Percentiles rank a stretch among this genome's conserved stretches.
Evolutionary conservation across 35 echinoderm and acorn worm genomes (phyloP).

Genomic region (Ophiothrix spiculata): DNA sequence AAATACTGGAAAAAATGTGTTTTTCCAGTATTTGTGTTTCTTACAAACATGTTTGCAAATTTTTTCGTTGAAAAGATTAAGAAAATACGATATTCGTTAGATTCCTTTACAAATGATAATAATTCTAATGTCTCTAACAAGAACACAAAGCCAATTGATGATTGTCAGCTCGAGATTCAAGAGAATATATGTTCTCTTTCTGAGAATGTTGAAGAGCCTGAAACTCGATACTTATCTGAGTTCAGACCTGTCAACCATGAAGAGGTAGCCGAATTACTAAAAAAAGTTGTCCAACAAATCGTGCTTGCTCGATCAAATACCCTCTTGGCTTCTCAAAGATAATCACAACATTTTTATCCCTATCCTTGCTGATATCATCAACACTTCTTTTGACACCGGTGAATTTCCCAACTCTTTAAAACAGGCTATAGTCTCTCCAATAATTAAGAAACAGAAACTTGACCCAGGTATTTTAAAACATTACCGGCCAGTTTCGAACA

Average conservation of each 20-base stretch:
- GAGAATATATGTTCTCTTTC: no score
- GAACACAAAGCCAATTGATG: no score
- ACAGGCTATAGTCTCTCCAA: not conserved
- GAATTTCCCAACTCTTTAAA: conserved; percentile 16
- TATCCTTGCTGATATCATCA: conserved; percentile 5
- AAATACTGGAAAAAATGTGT: not conserved
- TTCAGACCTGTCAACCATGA: conserved; percentile 14
- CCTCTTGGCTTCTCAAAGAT: not conserved
- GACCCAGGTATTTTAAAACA: not conserved
- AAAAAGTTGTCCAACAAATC: conserved; percentile 18
- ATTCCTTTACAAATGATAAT: not conserved
- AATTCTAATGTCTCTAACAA: no score
- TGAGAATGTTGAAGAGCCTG: not conserved
- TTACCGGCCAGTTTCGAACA: conserved; percentile 17
- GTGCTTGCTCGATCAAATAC: conserved; percentile 21
- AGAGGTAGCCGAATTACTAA: not conserved
- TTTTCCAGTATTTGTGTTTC: not conserved
- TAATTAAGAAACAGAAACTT: conserved; percentile 12
- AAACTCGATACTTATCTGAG: not conserved
- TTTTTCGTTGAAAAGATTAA: conserved; percentile 16
- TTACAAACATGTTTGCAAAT: conserved; percentile 12
- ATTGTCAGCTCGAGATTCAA: not conserved
- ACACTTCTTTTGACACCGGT: not conserved
- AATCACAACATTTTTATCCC: not conserved
- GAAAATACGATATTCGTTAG: not conserved